Evolutionary conservation across 2,797 vertebrate genomes (phyloP).

Genomic region (Sebastes wilsoni): DNA sequence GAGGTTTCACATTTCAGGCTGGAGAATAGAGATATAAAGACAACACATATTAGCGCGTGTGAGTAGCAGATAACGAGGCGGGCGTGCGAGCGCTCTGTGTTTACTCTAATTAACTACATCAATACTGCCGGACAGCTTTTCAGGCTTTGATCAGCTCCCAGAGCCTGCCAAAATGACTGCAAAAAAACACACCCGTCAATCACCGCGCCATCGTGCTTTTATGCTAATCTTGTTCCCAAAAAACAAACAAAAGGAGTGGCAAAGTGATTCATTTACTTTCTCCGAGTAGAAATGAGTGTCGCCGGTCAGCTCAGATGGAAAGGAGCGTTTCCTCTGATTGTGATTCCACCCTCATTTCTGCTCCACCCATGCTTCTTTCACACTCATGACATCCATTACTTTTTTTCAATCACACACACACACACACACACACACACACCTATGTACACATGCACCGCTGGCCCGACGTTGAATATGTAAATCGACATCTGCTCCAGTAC

Average conservation of each 20-base stretch:
- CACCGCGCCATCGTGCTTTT: constrained; percentile 35
- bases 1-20: constrained; percentile 53
- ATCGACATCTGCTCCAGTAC: constrained; percentile 85
- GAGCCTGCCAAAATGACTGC: constrained; percentile 57
- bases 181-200: constrained; percentile 65
- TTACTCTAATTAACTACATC: constrained; percentile 82
- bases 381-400: constrained; percentile 58
- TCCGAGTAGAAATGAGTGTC: constrained; percentile 3
- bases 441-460: constrained; percentile 68
- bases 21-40: constrained; percentile 59
- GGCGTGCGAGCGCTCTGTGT: constrained; percentile 56
- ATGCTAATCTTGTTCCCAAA: constrained; percentile 41
- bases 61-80: constrained; percentile 64
- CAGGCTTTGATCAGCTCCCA: constrained; percentile 69
- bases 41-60: constrained; percentile 41
- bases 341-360: constrained; percentile 46
- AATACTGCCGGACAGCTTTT: constrained; percentile 69
- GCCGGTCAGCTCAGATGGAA: constrained; percentile 18
- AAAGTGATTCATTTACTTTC: constrained; percentile 38
- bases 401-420: constrained; percentile 16
- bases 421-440: constrained; percentile 44
- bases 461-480: constrained; percentile 84
- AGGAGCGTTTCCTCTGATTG: constrained; percentile 20
- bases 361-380: constrained; percentile 51
- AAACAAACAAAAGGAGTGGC: constrained; percentile 9